Conservation (phyloP, 2,888 invertebrate genomes). For the Dione vanillae region DNA sequence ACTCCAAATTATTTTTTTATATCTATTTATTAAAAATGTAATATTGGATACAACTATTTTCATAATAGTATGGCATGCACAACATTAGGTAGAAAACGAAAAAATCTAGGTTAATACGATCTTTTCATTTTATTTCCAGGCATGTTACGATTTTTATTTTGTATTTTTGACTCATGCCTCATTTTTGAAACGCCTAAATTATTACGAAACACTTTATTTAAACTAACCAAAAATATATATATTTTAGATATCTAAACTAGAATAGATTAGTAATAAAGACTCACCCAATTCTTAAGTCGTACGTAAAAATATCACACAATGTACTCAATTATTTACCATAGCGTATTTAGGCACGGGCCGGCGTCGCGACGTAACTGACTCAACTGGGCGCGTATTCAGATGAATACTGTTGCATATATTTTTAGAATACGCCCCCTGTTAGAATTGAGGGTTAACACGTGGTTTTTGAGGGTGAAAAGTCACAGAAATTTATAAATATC, state of each 20-base stretch:
- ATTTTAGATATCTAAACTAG: background rate
- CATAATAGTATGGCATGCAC: background rate
- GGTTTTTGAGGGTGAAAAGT: constrained; percentile 64
- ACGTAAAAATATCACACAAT: constrained; percentile 35
- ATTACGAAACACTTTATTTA: constrained; percentile 4
- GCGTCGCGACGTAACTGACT: constrained; percentile 69
- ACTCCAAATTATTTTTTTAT: too few species aligned
- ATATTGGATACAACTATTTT: background rate
- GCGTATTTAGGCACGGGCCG: constrained; percentile 54
- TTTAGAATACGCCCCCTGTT: constrained; percentile 82
- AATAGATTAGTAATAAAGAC: constrained; percentile 4
- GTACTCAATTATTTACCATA: constrained; percentile 41
- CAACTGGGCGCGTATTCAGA: constrained; percentile 61
- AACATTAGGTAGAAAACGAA: background rate
- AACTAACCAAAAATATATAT: background rate
- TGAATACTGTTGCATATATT: constrained; percentile 66
- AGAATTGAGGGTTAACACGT: constrained; percentile 59
- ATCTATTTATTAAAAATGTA: too few species aligned
- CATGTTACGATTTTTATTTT: constrained; percentile 41
- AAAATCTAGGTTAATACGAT: background rate
- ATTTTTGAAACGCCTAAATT: constrained; percentile 45
- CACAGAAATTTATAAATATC: constrained; percentile 26
- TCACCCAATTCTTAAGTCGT: constrained; percentile 39
- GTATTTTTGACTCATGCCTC: constrained; percentile 47
- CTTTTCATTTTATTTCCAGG: constrained; percentile 7